A percentile compares a stretch with the other conserved stretches of the same genome.
phyloP scores from a whole-genome alignment of 2,797 vertebrate species.

The Salarias fasciatus region DNA sequence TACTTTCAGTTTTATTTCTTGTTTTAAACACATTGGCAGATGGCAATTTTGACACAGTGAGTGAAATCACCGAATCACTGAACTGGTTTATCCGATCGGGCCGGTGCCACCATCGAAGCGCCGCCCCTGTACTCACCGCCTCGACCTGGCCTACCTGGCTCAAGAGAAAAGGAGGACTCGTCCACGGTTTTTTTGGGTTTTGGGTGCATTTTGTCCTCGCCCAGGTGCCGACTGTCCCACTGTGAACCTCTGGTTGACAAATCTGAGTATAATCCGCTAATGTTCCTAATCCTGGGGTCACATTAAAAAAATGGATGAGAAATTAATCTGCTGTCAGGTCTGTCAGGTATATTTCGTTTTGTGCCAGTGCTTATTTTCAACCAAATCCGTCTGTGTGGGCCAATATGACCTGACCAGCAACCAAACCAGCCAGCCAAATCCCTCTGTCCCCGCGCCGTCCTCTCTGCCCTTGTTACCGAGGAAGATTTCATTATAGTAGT shows the following conservation, averaged over 20 bases:
- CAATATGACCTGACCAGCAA: constrained; percentile 33
- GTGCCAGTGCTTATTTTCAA: constrained; percentile 64
- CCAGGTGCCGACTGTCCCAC: constrained; percentile 73
- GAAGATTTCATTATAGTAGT: constrained; percentile 49
- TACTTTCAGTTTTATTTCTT: no score
- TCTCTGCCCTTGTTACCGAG: constrained; percentile 58
- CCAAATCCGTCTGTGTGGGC: constrained; percentile 63
- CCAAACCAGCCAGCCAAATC: constrained; percentile 62
- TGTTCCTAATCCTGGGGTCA: constrained; percentile 79
- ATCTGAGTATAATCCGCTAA: constrained; percentile 79
- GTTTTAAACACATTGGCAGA: no score
- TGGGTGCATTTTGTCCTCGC: constrained; percentile 61
- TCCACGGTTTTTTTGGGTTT: constrained; percentile 34
- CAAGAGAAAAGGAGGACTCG: constrained; percentile 30
- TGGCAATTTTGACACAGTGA: no score
- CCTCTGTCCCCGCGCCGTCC: constrained; percentile 38
- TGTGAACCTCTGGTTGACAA: constrained; percentile 68
- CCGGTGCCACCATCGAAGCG: no score
- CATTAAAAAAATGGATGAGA: constrained; percentile 81
- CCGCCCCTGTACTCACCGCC: not conserved
- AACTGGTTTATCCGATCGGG: no score
- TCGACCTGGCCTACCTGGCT: constrained; percentile 30
- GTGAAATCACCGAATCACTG: no score
- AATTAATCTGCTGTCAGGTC: constrained; percentile 80
- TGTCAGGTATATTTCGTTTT: constrained; percentile 76